Evolutionary conservation across 2,113 vertebrate genomes (phyloP), one percentile per base, ranked within the genome.

Genomic region (Mystacornis crossleyi): DNA sequence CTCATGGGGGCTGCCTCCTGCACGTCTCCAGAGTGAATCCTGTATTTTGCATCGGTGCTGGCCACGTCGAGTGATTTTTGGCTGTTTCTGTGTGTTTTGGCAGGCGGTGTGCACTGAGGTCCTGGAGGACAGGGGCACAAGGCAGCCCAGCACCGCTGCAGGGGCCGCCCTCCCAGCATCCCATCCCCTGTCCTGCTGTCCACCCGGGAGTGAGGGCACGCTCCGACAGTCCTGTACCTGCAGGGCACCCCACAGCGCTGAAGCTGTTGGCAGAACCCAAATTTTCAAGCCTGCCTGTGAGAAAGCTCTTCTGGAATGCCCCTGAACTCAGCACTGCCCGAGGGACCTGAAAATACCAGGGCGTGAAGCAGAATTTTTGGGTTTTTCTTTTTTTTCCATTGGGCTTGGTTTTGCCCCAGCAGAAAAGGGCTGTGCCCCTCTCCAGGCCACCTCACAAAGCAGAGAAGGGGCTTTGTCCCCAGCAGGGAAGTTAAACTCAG

Each of bases 191-290:
- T 12, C 71, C 66, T n/a, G 20, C n/a, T 40, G 48, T 4, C 28
- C n/a, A 2, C 14, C 3, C 8, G 33, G 29, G 4, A 33, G 4
- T 2, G 2, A 31, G 62, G 33, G 6, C 65, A 33, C 12, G 1
- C 42, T 16, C 36, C 5, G 31, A 17, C n/a, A 33, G 2, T 5
- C 17, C 19, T 0, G 2, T 3, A 1, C 19, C 3, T 1, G n/a
- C 1, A 4, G 36, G 26, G 50, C 29, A 40, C 34, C 47, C 51
- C 53, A 17, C 80, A 28, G 34, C 16, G 8, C 18, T 4, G 13
- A 14, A 50, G 50, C n/a, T 72, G 45, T 2, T 79, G 80, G 54
- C 58, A 90, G n/a, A 73, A 48, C 65, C 62, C 77, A 64, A 4
- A 60, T 75, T 50, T 67, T 43, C 31, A 36, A 73, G 33, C 70